Percentiles rank a stretch among this genome's conserved stretches.
Conservation (phyloP, 2,113 vertebrate species). For the Phaethornis superciliosus region DNA sequence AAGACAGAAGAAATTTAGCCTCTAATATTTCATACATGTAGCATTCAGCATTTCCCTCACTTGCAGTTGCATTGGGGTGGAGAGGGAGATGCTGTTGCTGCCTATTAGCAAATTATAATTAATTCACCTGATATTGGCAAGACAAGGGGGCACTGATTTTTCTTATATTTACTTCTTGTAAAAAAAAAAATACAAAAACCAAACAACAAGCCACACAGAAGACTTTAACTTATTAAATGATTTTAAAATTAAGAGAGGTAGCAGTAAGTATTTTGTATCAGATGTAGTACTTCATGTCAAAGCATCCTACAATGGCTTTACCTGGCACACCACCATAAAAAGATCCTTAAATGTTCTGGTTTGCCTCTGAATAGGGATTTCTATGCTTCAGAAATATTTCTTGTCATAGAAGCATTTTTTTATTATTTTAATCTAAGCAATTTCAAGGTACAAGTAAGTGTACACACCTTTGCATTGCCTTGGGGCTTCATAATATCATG, state of each 20-base stretch:
- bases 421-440: not conserved
- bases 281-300: not conserved
- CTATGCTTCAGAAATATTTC: not conserved
- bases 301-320: not conserved
- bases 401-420: not conserved
- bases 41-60: not conserved
- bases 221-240: not conserved
- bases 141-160: not conserved
- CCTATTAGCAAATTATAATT: not conserved
- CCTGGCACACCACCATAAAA: not conserved
- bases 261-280: not conserved
- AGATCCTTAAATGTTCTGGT: not conserved
- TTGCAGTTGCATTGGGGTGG: no score
- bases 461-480: not conserved
- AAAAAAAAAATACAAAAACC: not conserved
- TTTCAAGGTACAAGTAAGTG: not conserved
- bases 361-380: not conserved
- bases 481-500: not conserved
- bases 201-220: no score
- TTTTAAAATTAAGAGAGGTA: not conserved
- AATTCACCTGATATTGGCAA: not conserved
- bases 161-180: not conserved
- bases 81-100: not conserved
- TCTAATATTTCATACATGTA: not conserved
- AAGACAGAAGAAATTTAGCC: not conserved